A percentile compares a stretch with the other conserved stretches of the same genome.
phyloP scores from a whole-genome alignment of 1,140 invertebrate genomes.

The Zaprionus nigranus region DNA sequence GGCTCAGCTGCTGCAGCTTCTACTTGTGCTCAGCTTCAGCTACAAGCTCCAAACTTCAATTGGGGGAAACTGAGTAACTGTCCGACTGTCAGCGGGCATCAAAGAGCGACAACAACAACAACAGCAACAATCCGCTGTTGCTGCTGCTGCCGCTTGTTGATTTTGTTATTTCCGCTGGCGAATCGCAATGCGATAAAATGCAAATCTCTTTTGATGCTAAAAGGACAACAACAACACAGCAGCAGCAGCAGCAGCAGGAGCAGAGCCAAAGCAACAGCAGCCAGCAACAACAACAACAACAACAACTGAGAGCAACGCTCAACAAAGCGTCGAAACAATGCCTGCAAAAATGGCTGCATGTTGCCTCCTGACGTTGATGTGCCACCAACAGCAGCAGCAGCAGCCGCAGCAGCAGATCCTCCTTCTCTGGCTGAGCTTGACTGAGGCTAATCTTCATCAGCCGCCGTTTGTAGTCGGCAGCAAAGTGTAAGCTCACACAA shows the following conservation, averaged over 20 bases:
- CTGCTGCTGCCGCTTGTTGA: constrained; percentile 33
- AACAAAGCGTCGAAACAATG: constrained; percentile 64
- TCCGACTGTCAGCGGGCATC: constrained; percentile 52
- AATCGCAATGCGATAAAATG: constrained; percentile 78
- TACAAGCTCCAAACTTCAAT: constrained; percentile 28
- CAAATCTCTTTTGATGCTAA: constrained; percentile 82
- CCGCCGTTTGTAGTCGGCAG: constrained; percentile 78
- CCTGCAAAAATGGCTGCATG: constrained; percentile 65
- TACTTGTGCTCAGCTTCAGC: background rate
- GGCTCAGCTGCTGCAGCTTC: constrained; percentile 2
- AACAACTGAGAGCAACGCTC: constrained; percentile 53
- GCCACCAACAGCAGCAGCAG: constrained; percentile 65
- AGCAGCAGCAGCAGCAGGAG: background rate
- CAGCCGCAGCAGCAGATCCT: constrained; percentile 27
- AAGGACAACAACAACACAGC: constrained; percentile 64
- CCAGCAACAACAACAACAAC: constrained; percentile 41
- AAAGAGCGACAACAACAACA: constrained; percentile 50
- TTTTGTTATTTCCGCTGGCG: constrained; percentile 68
- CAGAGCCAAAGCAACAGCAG: constrained; percentile 8
- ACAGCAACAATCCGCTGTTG: constrained; percentile 29
- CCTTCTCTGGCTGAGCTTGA: background rate
- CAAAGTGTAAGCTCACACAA: constrained; percentile 81
- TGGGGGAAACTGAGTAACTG: constrained; percentile 55
- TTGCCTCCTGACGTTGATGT: constrained; percentile 65
- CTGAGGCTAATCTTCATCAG: constrained; percentile 73